phyloP scores from a whole-genome alignment of 2,888 invertebrate species.

The Anthoptus insignis region DNA sequence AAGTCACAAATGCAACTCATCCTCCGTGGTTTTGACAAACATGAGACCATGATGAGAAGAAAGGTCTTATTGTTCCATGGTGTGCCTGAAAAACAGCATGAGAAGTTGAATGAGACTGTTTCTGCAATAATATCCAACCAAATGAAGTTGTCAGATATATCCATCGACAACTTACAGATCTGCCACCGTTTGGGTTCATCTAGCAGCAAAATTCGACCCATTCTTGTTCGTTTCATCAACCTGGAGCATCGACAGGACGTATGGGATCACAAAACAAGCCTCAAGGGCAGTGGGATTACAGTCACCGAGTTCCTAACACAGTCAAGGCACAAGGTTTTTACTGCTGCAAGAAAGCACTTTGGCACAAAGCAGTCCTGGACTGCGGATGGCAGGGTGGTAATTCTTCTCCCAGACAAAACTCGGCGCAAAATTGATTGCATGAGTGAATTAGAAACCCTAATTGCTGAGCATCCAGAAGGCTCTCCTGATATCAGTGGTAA shows the following conservation, averaged over 20 bases:
- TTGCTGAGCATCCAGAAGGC: no score
- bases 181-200: background rate
- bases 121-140: conserved; percentile 1
- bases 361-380: no score
- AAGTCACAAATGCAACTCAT: conserved; percentile 1
- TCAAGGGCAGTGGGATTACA: background rate
- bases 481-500: no score
- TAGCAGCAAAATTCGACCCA: background rate
- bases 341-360: no score
- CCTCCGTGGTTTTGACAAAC: no score
- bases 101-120: background rate
- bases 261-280: background rate
- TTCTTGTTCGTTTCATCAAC: background rate
- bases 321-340: background rate
- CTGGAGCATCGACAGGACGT: background rate
- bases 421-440: no score
- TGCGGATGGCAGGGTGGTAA: no score
- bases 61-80: no score
- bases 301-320: background rate
- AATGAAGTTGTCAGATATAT: background rate
- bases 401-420: no score
- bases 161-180: background rate
- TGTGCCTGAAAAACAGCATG: no score
- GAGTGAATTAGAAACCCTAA: no score
- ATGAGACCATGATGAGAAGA: background rate